A percentile compares a stretch with the other conserved stretches of the same genome.
Conservation (phyloP, 2,797 vertebrate genomes). For the Psittacula echo region DNA sequence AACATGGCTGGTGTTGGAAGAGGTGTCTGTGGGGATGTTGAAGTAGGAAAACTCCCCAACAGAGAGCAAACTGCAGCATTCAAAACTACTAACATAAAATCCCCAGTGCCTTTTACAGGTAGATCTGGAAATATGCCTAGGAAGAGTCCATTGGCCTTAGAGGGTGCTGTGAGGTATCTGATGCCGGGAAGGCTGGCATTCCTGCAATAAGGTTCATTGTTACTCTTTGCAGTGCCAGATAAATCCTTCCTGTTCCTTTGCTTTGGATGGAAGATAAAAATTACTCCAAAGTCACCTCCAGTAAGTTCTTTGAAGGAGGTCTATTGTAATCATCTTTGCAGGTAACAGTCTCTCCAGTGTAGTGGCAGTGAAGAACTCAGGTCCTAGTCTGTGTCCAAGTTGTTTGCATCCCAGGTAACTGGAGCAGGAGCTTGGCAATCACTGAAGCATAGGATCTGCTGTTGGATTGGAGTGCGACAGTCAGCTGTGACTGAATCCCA, state of each 20-base stretch:
- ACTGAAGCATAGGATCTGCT: background rate
- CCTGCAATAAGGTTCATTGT: accelerated
- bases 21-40: background rate
- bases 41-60: background rate
- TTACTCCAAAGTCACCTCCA: background rate
- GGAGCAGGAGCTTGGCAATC: background rate
- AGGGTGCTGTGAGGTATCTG: background rate
- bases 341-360: background rate
- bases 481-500: background rate
- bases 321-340: background rate
- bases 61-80: background rate
- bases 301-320: background rate
- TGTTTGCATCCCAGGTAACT: background rate
- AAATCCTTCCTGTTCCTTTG: background rate
- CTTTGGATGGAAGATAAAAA: background rate
- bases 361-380: background rate
- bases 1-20: background rate
- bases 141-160: background rate
- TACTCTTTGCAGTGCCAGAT: background rate
- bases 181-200: background rate
- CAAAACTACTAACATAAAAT: background rate
- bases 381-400: background rate
- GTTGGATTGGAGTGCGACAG: background rate
- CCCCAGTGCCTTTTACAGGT: background rate
- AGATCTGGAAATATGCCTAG: background rate